Base-by-base conservation (phyloP, 2,113 vertebrate genomes). In the Harpagus bidentatus region DNA sequence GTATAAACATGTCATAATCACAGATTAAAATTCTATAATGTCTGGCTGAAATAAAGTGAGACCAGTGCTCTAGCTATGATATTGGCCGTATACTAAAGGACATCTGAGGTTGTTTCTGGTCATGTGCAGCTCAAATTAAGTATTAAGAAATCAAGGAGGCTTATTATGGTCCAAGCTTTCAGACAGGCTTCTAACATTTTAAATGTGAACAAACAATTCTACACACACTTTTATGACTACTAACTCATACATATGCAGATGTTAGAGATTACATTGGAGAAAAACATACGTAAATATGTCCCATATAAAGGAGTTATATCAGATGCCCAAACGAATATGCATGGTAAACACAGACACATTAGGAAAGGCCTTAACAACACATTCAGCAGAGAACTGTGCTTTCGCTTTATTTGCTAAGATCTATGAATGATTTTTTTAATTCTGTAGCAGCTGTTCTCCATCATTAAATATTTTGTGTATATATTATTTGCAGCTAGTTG, bases 281-380 rank as follows among this genome's bases (percentile, higher is more conserved):
- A 80, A 94, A 92, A 89, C 86, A 92, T 67, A 93, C 20, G 6
- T 61, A 84, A 88, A 89, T 62, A 65, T 13, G 11, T 65, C 47
- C 81, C 48, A 58, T 18, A 16, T 11, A 76, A 21, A 12, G 9
- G 32, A 81, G 16, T 38, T 90, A 36, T 40, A 90, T 61, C 67
- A 82, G 53, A 94, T 87, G 62, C 67, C 65, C 91, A 84, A 90
- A 95, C 89, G 82, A 69, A 73, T 89, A 89, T 22, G 61, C 34
- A 91, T 95, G 96, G 69, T 52, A 86, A n/a, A 95, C 77, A 96
- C 26, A 87, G 96, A 96, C 89, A 96, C 96, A 94, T 82, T 79
- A 95, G 93, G 91, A 93, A 93, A 91, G 61, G 53, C 20, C 50
- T 90, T 62, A 89, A 80, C 21, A 89, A 78, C 40, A 88, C 67